Base-by-base conservation (phyloP, 2,797 vertebrate species). In the Acestrorhynchus altus region DNA sequence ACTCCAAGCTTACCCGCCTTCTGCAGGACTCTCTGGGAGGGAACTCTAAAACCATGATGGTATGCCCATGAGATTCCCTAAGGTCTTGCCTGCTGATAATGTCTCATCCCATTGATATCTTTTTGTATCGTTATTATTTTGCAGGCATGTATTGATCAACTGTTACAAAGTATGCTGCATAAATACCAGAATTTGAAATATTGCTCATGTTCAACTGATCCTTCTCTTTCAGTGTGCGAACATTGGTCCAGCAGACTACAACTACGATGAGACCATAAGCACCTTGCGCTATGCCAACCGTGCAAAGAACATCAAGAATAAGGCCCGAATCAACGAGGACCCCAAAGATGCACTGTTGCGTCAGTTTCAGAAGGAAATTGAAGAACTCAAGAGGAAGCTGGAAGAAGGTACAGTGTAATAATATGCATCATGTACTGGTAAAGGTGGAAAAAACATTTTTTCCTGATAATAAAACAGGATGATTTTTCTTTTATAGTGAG, bases 31-130 rank as follows among this genome's bases (percentile, higher is more conserved):
- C 98, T 0, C 90, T 99, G 1, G 98, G 98, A 63, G 98, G 98
- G 85, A 99, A 99, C 90, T 99, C 98, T 68, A 99, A 99, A 90
- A 99, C 98, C 28, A 98, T 99, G 98, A 99, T 99, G 98, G 98
- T 99, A 91, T 84, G 39, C 2, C 9, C 3, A 2, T 0, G 44
- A 20, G 24, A 40, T 46, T 49, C 15, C 59, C 11, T 0, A 13
- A 28, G 16, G 24, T 70, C 5, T 40, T 16, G 18, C 16, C 49
- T 49, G 46, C 46, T 51, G 9, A 35, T n/a, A 28, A 1, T 65
- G 39, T 20, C 61, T 22, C 61, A 24, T 13, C 10, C 22, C 13
- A 22, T 13, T 15, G 22, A 63, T 61, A n/a, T n/a, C n/a, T n/a
- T n/a, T n/a, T n/a, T n/a, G n/a, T n/a, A n/a, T n/a, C n/a, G n/a